Evolutionary conservation across 2,113 vertebrate species (phyloP).

Genomic region (Thalassarche chlororhynchos): DNA sequence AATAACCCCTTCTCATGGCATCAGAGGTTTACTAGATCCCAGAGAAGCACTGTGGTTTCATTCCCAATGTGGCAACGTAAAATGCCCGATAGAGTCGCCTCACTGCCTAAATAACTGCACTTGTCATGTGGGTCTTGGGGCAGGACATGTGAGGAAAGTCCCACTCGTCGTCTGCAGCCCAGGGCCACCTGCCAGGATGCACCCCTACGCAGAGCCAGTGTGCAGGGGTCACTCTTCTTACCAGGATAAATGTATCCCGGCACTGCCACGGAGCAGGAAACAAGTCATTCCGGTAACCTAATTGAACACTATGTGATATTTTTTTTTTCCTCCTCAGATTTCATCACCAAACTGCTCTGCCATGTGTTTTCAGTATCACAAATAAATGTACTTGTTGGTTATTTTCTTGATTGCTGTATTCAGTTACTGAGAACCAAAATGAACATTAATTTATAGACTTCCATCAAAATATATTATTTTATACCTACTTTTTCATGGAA

Average conservation of each 20-base stretch:
- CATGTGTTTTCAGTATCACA: background rate
- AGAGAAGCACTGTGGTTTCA: background rate
- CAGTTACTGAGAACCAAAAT: background rate
- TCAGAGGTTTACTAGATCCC: background rate
- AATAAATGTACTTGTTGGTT: background rate
- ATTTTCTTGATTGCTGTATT: background rate
- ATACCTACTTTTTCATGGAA: background rate
- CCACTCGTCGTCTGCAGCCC: background rate
- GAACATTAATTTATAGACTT: background rate
- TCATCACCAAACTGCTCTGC: background rate
- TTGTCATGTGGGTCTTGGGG: rapidly evolving
- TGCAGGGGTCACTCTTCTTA: background rate
- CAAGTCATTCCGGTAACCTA: background rate
- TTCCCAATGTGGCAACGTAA: background rate
- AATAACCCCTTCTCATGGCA: background rate
- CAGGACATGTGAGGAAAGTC: background rate
- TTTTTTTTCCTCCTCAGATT: background rate
- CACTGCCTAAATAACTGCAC: background rate
- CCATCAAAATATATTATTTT: background rate
- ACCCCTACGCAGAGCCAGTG: rapidly evolving
- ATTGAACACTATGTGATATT: background rate
- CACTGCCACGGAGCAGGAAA: background rate
- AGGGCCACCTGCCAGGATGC: background rate
- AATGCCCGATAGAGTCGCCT: rapidly evolving
- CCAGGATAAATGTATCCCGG: background rate